These are phyloP conservation scores for Toxotes chatareus DNA, from an alignment of 2,113 vertebrate genomes.

Conservation along the genomic window DNA sequence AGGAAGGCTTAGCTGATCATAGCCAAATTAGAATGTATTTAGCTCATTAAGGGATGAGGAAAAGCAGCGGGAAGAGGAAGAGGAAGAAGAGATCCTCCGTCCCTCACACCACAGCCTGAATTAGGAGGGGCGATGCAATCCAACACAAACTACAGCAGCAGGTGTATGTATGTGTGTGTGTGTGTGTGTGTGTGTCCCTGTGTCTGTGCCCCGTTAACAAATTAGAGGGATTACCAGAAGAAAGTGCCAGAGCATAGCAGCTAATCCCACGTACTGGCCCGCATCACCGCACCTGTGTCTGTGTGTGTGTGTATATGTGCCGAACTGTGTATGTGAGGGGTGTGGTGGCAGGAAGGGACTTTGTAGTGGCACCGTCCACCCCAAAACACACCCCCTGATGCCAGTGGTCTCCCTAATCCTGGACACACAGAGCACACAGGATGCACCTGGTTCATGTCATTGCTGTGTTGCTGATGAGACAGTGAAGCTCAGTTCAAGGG, in stretches of 20 bases:
- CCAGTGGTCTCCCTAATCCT: constrained; percentile 49
- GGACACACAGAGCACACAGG: constrained; percentile 34
- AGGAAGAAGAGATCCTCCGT: constrained; percentile 8
- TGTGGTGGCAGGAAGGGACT: constrained; percentile 36
- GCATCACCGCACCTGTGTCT: constrained; percentile 77
- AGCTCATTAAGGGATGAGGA: constrained; percentile 66
- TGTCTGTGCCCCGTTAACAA: constrained; percentile 82
- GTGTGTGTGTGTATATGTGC: constrained; percentile 39
- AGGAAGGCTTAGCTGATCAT: constrained; percentile 68
- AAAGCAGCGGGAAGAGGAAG: constrained; percentile 15
- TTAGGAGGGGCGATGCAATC: constrained; percentile 27
- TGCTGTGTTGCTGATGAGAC: background rate
- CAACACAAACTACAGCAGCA: constrained; percentile 45
- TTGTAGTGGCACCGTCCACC: constrained; percentile 9
- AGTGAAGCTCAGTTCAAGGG: background rate
- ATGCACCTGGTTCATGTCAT: constrained; percentile 32
- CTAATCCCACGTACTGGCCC: constrained; percentile 76
- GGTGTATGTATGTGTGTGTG: constrained; percentile 42
- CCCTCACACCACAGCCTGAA: constrained; percentile 26
- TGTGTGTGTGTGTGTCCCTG: constrained; percentile 55
- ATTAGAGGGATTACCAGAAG: constrained; percentile 83
- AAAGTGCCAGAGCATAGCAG: constrained; percentile 79
- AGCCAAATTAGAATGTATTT: constrained; percentile 67
- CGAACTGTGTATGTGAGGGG: constrained; percentile 22
- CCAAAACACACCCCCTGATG: constrained; percentile 2